phyloP scores from a whole-genome alignment of 2,113 vertebrate species.

The Chaetops frenatus region DNA sequence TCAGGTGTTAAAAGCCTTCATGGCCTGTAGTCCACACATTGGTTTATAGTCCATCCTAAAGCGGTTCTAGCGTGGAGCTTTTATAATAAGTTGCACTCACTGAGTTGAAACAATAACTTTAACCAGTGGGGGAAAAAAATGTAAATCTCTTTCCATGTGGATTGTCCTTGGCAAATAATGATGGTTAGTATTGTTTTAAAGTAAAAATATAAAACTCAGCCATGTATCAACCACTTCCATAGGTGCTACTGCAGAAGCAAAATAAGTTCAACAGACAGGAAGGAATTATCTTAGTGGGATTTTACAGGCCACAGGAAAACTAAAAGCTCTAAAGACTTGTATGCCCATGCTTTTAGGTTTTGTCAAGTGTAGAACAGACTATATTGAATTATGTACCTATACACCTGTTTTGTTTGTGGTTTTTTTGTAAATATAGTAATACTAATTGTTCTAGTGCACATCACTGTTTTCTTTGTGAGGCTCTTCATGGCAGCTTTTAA shows the following conservation, averaged over 20 bases:
- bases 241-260: not conserved
- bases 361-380: not conserved
- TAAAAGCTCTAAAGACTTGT: not conserved
- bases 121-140: not conserved
- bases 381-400: not conserved
- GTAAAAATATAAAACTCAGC: not conserved
- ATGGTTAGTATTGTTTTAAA: not conserved
- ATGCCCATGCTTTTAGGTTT: not conserved
- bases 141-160: not conserved
- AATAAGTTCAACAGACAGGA: not conserved
- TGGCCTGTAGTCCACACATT: not conserved
- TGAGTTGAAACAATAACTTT: not conserved
- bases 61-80: not conserved
- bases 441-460: not conserved
- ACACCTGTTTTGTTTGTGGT: not conserved
- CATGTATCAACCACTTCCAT: not conserved
- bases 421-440: not conserved
- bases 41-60: not conserved
- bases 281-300: not conserved
- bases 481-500: conserved; percentile 10
- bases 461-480: not conserved
- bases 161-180: not conserved
- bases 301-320: not conserved
- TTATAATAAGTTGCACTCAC: not conserved
- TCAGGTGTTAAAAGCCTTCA: not conserved